Base-by-base conservation (phyloP, 2,797 vertebrate species). In the Masticophis lateralis region DNA sequence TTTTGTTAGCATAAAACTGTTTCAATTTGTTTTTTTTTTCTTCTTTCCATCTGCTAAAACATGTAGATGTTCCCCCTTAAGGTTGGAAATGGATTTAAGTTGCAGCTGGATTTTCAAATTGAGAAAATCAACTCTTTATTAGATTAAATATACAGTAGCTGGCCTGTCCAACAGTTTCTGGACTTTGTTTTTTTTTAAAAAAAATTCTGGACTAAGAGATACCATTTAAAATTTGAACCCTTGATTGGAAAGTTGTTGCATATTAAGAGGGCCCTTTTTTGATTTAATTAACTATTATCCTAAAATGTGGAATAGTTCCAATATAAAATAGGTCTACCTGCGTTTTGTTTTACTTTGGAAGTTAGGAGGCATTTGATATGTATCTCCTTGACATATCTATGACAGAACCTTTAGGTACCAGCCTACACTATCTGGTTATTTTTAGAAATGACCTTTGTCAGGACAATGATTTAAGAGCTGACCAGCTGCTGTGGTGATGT, bases 361-460 rank as follows among this genome's bases (percentile, higher is more conserved):
- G 32, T 74, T 74, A 79, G 9, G 74, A 79, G 8, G 18, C 37
- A 43, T 22, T 79, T 79, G 74, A 79, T 22, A 43, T 11, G 9
- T 79, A 20, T 43, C 37, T 79, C 74, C 37, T 79, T 43, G 8
- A 79, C 1, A 1, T 10, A 3, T 43, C 37, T 79, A 43, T 43
- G 27, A 56, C 3, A 56, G 18, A 20, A 53, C 27, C 28, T 86
- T 11, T 53, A 55, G 27, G 14, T 55, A 87, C 11, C 13, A 56
- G 53, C 28, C 13, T 10, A 87, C 28, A 60, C 13, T 20, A 14
- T 5, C 90, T 28, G 18, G 11, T 32, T 0, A 59, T 47, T 10
- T 43, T 0, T 16, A 5, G 86, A 32, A 25, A 13, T 6, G 13
- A 1, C 13, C 0, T 57, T 57, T 57, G 56, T 57, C 14, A 57